Conservation (phyloP, 2,888 invertebrate species). For the Tiliacea aurago region DNA sequence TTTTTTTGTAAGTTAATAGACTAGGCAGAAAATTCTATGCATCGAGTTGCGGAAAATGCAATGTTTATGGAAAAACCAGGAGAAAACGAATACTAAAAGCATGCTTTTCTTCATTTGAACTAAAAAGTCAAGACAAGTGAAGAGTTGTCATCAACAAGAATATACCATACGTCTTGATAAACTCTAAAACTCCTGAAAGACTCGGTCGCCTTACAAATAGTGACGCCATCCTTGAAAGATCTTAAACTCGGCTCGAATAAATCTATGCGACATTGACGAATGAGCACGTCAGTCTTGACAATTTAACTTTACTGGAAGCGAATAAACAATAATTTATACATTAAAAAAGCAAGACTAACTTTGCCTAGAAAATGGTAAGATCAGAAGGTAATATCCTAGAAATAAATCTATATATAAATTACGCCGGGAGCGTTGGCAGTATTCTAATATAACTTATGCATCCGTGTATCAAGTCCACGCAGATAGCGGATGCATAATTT, state of each 20-base stretch:
- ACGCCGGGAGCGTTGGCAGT: conserved; percentile 31
- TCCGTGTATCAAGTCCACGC: conserved; percentile 39
- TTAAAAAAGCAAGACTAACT: neutral
- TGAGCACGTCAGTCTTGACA: conserved; percentile 6
- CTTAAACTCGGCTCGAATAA: conserved; percentile 30
- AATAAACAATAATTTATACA: conserved; percentile 8
- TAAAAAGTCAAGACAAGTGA: neutral
- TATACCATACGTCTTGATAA: neutral
- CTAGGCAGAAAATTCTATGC: neutral
- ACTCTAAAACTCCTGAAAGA: conserved; percentile 3
- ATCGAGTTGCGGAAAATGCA: neutral
- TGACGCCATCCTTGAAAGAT: conserved; percentile 21
- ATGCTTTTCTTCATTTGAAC: neutral
- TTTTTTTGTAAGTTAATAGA: neutral
- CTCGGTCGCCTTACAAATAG: conserved; percentile 25
- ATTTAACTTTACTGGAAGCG: conserved; percentile 14
- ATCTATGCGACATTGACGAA: conserved; percentile 40
- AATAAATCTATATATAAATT: conserved; percentile 36
- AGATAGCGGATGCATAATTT: conserved; percentile 60
- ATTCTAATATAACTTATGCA: conserved; percentile 53
- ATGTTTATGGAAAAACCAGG: neutral
- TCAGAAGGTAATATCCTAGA: conserved; percentile 23
- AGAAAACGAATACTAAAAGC: neutral
- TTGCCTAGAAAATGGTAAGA: conserved; percentile 14
- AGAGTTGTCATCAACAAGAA: neutral